phyloP scores from a whole-genome alignment of 2,797 vertebrate species.

The Syncerus caffer region DNA sequence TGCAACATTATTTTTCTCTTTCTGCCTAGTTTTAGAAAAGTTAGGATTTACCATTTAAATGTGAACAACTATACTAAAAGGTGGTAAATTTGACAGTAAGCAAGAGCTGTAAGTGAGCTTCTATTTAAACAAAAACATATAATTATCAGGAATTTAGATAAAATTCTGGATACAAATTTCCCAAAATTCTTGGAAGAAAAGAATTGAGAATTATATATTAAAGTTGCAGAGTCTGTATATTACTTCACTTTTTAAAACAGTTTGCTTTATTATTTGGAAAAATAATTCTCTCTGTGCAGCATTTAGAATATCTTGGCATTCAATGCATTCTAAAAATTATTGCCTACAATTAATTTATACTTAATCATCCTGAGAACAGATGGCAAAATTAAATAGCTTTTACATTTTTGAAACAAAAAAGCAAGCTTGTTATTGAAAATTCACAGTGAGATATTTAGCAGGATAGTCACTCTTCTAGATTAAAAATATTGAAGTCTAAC shows the following conservation, averaged over 20 bases:
- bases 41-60: background rate
- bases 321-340: conserved; percentile 57
- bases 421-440: conserved; percentile 25
- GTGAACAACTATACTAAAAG: background rate
- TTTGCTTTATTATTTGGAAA: background rate
- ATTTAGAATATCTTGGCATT: conserved; percentile 47
- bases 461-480: background rate
- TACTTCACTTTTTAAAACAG: background rate
- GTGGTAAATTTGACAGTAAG: background rate
- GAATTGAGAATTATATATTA: background rate
- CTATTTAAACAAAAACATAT: background rate
- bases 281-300: background rate
- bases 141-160: background rate
- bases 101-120: background rate
- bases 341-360: conserved; percentile 60
- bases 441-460: background rate
- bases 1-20: background rate
- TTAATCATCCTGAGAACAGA: conserved; percentile 62
- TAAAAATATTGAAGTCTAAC: background rate
- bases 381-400: conserved; percentile 60
- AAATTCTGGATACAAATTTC: background rate
- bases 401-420: conserved; percentile 33
- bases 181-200: background rate
- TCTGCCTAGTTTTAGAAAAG: background rate
- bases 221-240: background rate